Conservation (phyloP, 2,888 invertebrate genomes). For the Hirtodrosophila trivittata region DNA sequence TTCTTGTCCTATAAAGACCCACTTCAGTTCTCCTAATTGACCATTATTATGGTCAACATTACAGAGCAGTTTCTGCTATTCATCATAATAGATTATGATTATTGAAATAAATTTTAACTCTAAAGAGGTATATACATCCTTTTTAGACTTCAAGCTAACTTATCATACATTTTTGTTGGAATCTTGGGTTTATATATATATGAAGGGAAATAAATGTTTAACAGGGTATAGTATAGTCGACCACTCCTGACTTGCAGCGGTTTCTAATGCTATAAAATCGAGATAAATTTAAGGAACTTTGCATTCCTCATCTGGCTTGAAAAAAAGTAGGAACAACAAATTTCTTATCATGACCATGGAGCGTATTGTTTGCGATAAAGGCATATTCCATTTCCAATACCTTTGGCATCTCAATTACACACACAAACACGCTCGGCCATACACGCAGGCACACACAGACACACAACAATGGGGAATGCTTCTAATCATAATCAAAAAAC, state of each 20-base stretch:
- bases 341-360: conserved; percentile 38
- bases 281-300: too few species aligned
- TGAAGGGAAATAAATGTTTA: too few species aligned
- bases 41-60: conserved; percentile 3
- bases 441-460: background rate
- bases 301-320: background rate
- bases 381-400: conserved; percentile 38
- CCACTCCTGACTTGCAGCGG: too few species aligned
- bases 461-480: conserved; percentile 38
- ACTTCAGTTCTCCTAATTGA: conserved; percentile 33
- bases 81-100: background rate
- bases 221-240: too few species aligned
- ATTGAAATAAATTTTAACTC: too few species aligned
- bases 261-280: too few species aligned
- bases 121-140: too few species aligned
- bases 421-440: background rate
- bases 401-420: conserved; percentile 35
- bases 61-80: background rate
- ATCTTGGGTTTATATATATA: too few species aligned
- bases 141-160: too few species aligned
- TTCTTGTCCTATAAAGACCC: too few species aligned
- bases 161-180: too few species aligned
- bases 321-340: background rate
- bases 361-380: conserved; percentile 44
- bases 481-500: conserved; percentile 71